phyloP scores from a whole-genome alignment of 2,113 vertebrate species.

The Syrmaticus mikado region DNA sequence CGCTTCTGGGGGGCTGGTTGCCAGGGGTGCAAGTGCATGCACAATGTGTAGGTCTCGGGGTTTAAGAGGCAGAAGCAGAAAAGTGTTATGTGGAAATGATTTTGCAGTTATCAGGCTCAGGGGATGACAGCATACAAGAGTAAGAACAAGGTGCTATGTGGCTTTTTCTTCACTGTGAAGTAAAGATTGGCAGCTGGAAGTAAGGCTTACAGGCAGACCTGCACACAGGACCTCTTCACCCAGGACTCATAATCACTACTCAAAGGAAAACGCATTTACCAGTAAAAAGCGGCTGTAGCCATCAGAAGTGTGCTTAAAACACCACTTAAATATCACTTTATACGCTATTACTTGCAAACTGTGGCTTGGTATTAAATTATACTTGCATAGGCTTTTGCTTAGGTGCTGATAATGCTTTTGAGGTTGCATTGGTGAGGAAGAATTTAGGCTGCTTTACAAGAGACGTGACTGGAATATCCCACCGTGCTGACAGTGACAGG shows the following conservation, averaged over 20 bases:
- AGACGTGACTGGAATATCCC: constrained; percentile 85
- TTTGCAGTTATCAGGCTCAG: constrained; percentile 92
- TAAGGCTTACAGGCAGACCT: constrained; percentile 96
- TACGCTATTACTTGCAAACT: constrained; percentile 99
- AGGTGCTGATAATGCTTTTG: constrained; percentile 93
- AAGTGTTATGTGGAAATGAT: constrained; percentile 94
- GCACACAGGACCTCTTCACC: constrained; percentile 98
- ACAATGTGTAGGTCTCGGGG: constrained; percentile 79
- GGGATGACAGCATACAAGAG: constrained; percentile 93
- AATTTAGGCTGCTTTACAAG: constrained; percentile 88
- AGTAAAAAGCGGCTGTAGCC: constrained; percentile 97
- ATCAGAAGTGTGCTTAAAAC: constrained; percentile 99
- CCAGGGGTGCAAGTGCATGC: constrained; percentile 73
- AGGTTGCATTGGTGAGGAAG: constrained; percentile 88
- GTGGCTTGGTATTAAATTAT: constrained; percentile 99
- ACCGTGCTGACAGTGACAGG: constrained; percentile 85
- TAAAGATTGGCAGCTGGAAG: constrained; percentile 98
- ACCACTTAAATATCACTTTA: constrained; percentile 99
- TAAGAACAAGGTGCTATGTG: constrained; percentile 88
- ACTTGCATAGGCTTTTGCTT: constrained; percentile 97
- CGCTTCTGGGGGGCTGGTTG: constrained; percentile 71
- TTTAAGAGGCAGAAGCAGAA: constrained; percentile 85
- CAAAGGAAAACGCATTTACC: constrained; percentile 95
- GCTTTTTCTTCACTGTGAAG: constrained; percentile 90
- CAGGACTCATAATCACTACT: constrained; percentile 99